Percentiles rank a stretch among this genome's conserved stretches.
Conservation (phyloP, 2,888 invertebrate genomes). For the Falcaria lacertinaria region DNA sequence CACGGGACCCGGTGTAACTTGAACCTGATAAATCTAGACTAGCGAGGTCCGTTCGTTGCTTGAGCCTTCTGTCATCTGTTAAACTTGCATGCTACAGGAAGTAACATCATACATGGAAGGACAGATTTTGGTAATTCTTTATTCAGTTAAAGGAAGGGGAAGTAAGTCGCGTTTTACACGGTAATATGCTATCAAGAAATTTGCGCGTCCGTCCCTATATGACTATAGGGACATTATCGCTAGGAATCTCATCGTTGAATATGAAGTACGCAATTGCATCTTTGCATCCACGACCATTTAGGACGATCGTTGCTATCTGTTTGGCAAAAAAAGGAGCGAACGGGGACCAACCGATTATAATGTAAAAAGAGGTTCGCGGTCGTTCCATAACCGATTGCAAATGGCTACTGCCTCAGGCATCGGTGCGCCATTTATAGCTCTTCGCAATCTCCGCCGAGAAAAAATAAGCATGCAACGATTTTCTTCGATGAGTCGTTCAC, state of each 20-base stretch:
- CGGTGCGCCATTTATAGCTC: constrained; percentile 69
- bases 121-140: background rate
- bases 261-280: constrained; percentile 32
- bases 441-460: constrained; percentile 70
- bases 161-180: background rate
- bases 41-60: constrained; percentile 13
- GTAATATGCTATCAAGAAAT: background rate
- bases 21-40: constrained; percentile 32
- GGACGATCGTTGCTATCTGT: constrained; percentile 48
- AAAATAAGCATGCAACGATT: constrained; percentile 65
- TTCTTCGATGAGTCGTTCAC: constrained; percentile 55
- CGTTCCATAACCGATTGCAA: constrained; percentile 79
- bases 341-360: constrained; percentile 71
- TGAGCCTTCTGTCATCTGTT: constrained; percentile 22
- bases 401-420: constrained; percentile 73
- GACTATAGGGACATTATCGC: constrained; percentile 2
- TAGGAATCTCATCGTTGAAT: constrained; percentile 12
- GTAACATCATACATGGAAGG: background rate
- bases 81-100: background rate
- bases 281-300: constrained; percentile 51
- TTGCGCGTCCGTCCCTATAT: background rate
- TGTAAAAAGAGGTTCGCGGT: constrained; percentile 74
- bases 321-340: constrained; percentile 59
- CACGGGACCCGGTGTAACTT: constrained; percentile 54
- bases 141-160: background rate